phyloP scores from a whole-genome alignment of 2,888 invertebrate species.

The Psylliodes chrysocephalus region DNA sequence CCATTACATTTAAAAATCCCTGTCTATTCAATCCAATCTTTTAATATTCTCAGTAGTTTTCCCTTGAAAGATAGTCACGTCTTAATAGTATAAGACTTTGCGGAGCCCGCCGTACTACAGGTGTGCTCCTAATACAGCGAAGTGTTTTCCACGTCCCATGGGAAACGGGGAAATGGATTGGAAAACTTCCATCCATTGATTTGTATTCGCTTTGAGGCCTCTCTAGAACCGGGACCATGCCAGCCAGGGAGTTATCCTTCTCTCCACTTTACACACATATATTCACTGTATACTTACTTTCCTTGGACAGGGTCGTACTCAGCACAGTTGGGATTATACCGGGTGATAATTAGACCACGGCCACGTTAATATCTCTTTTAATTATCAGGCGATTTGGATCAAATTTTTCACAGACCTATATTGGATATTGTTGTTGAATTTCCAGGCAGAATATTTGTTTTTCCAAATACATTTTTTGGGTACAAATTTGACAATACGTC shows the following conservation, averaged over 20 bases:
- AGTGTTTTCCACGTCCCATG: constrained; percentile 53
- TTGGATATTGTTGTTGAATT: no score
- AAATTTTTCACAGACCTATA: no score
- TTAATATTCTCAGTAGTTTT: no score
- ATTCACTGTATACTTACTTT: constrained; percentile 57
- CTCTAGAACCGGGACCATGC: constrained; percentile 32
- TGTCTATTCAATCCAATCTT: no score
- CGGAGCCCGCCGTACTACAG: constrained; percentile 50
- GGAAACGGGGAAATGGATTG: constrained; percentile 62
- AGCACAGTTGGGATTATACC: no score
- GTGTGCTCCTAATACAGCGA: constrained; percentile 58
- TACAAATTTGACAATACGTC: no score
- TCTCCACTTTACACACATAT: constrained; percentile 56
- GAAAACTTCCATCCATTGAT: constrained; percentile 65
- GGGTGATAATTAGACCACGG: no score
- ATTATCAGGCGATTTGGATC: no score
- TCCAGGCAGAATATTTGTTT: no score
- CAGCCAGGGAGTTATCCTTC: constrained; percentile 29
- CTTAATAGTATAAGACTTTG: neutral
- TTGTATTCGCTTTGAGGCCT: constrained; percentile 61
- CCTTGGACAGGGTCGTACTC: constrained; percentile 27
- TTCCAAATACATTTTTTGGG: no score
- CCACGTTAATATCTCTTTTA: no score
- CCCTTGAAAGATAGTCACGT: neutral
- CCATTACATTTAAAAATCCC: no score